Percentiles rank a stretch among this genome's conserved stretches.
These are phyloP conservation scores for Hyphantria cunea DNA, from an alignment of 1,140 invertebrate genomes.

Conservation along the genomic window DNA sequence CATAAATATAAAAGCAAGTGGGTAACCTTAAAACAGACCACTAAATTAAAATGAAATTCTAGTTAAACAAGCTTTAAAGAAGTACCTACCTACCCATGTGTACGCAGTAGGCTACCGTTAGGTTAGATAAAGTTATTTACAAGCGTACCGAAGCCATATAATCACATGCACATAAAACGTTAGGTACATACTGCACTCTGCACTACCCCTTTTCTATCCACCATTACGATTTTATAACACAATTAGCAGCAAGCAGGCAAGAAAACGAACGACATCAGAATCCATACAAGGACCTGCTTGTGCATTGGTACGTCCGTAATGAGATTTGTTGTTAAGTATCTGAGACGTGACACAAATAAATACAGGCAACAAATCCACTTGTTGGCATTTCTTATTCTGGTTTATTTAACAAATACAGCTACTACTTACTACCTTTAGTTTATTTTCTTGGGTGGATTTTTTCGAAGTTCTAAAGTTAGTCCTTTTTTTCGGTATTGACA, in stretches of 20 bases:
- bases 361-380: slow-evolving; percentile 1
- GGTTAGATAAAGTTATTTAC: no score
- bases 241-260: slow-evolving; percentile 32
- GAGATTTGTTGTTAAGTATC: slow-evolving; percentile 27
- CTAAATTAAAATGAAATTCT: no score
- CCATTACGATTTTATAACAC: slow-evolving; percentile 37
- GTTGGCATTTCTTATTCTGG: not conserved
- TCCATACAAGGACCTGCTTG: slow-evolving; percentile 30
- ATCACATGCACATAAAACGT: not conserved
- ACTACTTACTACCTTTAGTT: no score
- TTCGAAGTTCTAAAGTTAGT: no score
- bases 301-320: slow-evolving; percentile 30
- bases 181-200: slow-evolving; percentile 5
- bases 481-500: no score
- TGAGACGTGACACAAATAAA: slow-evolving; percentile 6
- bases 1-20: no score
- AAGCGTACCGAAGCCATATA: not conserved
- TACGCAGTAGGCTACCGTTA: no score
- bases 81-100: no score
- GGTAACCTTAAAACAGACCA: no score
- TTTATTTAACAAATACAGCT: not conserved
- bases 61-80: no score
- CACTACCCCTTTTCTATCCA: slow-evolving; percentile 29
- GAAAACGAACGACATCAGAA: slow-evolving; percentile 26
- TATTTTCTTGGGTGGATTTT: no score